Conservation (phyloP, 37 sponge, comb jelly and placozoan species). For the Ianthella basta region DNA sequence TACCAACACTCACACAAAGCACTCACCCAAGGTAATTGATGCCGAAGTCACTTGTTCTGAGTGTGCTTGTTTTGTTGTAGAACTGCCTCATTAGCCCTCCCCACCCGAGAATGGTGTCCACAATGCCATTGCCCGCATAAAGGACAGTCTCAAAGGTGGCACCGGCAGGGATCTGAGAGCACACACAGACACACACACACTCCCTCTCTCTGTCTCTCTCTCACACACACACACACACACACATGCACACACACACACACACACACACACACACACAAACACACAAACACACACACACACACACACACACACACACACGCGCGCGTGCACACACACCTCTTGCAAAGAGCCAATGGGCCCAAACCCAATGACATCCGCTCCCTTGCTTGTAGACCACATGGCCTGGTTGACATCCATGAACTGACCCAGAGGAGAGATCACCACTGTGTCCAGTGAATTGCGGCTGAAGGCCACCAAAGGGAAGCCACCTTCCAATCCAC, state of each 20-base stretch:
- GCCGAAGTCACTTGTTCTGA: slow-evolving; percentile 56
- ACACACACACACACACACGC: too few relatives aligned
- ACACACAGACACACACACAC: neutral
- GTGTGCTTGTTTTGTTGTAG: slow-evolving; percentile 40
- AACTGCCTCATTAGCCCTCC: slow-evolving; percentile 42
- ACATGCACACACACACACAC: too few relatives aligned
- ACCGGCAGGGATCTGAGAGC: slow-evolving; percentile 45
- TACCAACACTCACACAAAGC: neutral
- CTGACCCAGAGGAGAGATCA: slow-evolving; percentile 59
- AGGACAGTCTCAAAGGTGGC: slow-evolving; percentile 48
- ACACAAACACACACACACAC: too few relatives aligned
- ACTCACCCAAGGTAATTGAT: slow-evolving; percentile 82
- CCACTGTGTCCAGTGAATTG: slow-evolving; percentile 52
- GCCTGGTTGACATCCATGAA: slow-evolving; percentile 76
- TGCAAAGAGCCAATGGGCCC: slow-evolving; percentile 35
- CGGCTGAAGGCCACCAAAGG: slow-evolving; percentile 72
- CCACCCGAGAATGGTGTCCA: slow-evolving; percentile 54
- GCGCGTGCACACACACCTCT: slow-evolving; percentile 7
- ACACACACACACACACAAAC: too few relatives aligned
- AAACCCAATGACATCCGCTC: slow-evolving; percentile 30
- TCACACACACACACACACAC: too few relatives aligned
- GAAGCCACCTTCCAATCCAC: slow-evolving; percentile 63
- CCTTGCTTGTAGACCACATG: slow-evolving; percentile 32
- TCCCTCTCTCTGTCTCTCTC: too few relatives aligned
- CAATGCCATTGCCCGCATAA: slow-evolving; percentile 59